Evolutionary conservation across 2,113 vertebrate genomes (phyloP).

Genomic region (Pipa parva): DNA sequence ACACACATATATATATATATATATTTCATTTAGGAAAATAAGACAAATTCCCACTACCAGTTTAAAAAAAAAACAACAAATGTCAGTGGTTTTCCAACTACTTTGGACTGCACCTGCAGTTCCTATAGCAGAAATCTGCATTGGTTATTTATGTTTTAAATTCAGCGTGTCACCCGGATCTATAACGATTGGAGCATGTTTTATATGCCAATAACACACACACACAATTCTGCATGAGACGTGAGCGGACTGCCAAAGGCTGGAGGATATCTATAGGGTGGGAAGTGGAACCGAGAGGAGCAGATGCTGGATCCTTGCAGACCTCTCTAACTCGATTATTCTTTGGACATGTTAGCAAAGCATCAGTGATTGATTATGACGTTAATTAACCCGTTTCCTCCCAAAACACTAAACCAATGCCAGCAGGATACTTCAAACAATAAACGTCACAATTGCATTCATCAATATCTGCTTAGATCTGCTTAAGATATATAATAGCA

Average conservation of each 20-base stretch:
- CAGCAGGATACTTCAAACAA: conserved; percentile 60
- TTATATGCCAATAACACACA: conserved; percentile 56
- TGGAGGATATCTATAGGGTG: conserved; percentile 51
- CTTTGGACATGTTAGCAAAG: conserved; percentile 72
- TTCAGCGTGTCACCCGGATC: conserved; percentile 49
- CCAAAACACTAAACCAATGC: conserved; percentile 55
- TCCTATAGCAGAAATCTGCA: conserved; percentile 47
- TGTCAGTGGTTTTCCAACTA: conserved; percentile 43
- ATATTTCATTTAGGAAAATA: too few species aligned
- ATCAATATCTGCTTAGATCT: conserved; percentile 50
- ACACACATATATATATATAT: too few species aligned
- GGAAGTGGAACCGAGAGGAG: conserved; percentile 64
- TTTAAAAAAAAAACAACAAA: conserved; percentile 41
- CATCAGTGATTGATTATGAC: conserved; percentile 76
- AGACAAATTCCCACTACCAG: too few species aligned
- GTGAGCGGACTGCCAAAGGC: conserved; percentile 49
- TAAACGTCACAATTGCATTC: conserved; percentile 46
- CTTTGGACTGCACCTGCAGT: conserved; percentile 58
- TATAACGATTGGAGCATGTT: conserved; percentile 57
- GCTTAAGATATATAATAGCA: conserved; percentile 41
- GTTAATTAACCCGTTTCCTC: conserved; percentile 70
- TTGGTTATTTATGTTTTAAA: conserved; percentile 56
- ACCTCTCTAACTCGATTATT: conserved; percentile 73
- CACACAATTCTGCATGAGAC: conserved; percentile 52
- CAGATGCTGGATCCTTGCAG: conserved; percentile 71